These are phyloP conservation scores for Fistularia tabacaria DNA, from an alignment of 2,797 vertebrate genomes.

Conservation along the genomic window DNA sequence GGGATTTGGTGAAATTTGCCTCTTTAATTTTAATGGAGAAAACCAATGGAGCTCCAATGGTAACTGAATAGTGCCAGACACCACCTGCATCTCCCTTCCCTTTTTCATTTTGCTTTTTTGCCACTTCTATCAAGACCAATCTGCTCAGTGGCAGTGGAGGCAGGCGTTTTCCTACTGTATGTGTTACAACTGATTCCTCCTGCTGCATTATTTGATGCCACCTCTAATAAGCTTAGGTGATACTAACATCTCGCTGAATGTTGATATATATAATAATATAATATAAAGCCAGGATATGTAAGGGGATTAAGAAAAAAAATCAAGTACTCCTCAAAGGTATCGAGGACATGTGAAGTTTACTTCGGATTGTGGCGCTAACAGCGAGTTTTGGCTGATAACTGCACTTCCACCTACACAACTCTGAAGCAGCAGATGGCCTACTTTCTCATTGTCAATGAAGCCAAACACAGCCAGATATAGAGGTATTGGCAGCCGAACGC, in stretches of 20 bases:
- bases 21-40: constrained; percentile 67
- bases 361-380: constrained; percentile 15
- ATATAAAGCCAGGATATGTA: constrained; percentile 9
- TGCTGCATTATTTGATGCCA: constrained; percentile 9
- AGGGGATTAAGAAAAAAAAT: not conserved
- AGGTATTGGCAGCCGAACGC: constrained; percentile 37
- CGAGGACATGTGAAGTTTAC: constrained; percentile 4
- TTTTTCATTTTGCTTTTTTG: constrained; percentile 55
- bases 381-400: constrained; percentile 23
- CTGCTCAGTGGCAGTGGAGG: constrained; percentile 36
- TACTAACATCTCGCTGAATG: constrained; percentile 15
- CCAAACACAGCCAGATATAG: constrained; percentile 38
- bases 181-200: constrained; percentile 52
- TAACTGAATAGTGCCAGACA: constrained; percentile 72
- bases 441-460: constrained; percentile 41
- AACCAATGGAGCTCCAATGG: constrained; percentile 66
- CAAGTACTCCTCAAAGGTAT: too few relatives aligned
- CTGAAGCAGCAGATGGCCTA: constrained; percentile 50
- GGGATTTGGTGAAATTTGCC: constrained; percentile 62
- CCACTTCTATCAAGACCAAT: constrained; percentile 58
- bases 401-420: constrained; percentile 30
- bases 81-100: constrained; percentile 62
- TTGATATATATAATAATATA: too few relatives aligned
- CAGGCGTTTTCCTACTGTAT: constrained; percentile 51
- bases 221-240: constrained; percentile 9